A percentile compares a stretch with the other conserved stretches of the same genome.
These are phyloP conservation scores for Larimichthys polyactis DNA, from an alignment of 2,113 vertebrate genomes.

Conservation along the genomic window DNA sequence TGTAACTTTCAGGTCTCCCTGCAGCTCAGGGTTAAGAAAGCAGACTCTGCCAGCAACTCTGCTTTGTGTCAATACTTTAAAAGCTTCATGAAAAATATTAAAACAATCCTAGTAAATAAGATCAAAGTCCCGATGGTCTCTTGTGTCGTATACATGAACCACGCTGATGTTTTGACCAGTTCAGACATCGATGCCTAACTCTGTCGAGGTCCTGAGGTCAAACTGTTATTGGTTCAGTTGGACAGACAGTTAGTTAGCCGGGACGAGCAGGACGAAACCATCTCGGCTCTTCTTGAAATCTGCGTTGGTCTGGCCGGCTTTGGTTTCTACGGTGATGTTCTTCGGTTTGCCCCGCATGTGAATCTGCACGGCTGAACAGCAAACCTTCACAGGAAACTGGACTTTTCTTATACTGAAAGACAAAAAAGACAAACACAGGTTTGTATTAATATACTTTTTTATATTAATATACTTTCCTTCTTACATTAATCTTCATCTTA, in stretches of 20 bases:
- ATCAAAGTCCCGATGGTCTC: not conserved
- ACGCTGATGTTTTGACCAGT: not conserved
- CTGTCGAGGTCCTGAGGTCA: not conserved
- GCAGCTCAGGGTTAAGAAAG: slow-evolving; percentile 5
- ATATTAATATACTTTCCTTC: too few relatives aligned
- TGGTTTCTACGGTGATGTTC: slow-evolving; percentile 83
- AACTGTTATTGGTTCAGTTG: accelerated
- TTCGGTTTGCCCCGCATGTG: slow-evolving; percentile 84
- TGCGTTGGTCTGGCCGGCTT: slow-evolving; percentile 56
- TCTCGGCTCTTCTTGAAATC: slow-evolving; percentile 88
- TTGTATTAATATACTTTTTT: not conserved
- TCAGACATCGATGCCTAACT: not conserved
- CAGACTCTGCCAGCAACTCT: slow-evolving; percentile 24
- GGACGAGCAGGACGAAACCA: slow-evolving; percentile 87
- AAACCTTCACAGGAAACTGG: slow-evolving; percentile 85
- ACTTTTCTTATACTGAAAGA: slow-evolving; percentile 81
- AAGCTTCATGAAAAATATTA: not conserved
- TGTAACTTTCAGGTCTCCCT: not conserved
- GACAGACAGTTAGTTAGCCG: slow-evolving; percentile 56
- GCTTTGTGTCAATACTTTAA: not conserved
- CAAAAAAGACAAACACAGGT: slow-evolving; percentile 42
- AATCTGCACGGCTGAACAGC: slow-evolving; percentile 80
- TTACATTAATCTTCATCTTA: not conserved
- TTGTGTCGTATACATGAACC: not conserved
- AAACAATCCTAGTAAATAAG: not conserved